These are phyloP conservation scores for Alosa alosa DNA, from an alignment of 2,113 vertebrate species.

Conservation along the genomic window DNA sequence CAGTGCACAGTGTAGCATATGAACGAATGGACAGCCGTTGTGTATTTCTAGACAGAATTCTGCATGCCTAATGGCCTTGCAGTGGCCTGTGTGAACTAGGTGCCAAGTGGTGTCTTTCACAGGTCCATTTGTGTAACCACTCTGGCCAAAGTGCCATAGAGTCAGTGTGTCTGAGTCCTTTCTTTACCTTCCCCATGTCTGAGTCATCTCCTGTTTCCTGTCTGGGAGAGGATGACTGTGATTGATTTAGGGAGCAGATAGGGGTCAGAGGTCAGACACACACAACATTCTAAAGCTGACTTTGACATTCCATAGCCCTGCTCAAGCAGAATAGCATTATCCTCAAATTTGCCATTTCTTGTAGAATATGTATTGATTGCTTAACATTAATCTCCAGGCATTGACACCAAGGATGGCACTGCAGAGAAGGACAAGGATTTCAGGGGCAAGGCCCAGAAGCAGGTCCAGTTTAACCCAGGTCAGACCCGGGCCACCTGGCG, in stretches of 20 bases:
- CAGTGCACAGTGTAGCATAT: no score
- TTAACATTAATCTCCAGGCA: conserved; percentile 58
- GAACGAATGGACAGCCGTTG: no score
- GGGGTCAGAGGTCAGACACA: background rate
- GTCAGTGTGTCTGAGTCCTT: background rate
- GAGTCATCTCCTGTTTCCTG: background rate
- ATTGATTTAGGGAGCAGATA: background rate
- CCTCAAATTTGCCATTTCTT: background rate
- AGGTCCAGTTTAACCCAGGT: conserved; percentile 82
- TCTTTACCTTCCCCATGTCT: background rate
- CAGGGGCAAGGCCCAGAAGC: conserved; percentile 77
- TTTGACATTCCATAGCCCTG: no score
- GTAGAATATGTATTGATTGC: background rate
- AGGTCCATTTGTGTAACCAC: background rate
- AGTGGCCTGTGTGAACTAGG: no score
- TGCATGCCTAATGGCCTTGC: no score
- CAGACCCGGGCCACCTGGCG: conserved; percentile 78
- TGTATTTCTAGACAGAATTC: no score
- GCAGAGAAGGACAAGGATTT: conserved; percentile 82
- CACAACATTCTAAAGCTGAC: no score
- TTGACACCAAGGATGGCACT: conserved; percentile 79
- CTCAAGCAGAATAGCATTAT: background rate
- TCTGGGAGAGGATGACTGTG: background rate
- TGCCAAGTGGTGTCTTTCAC: background rate
- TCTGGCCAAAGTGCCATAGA: background rate